These are phyloP conservation scores for Oligia strigilis DNA, from an alignment of 2,888 invertebrate species.

Conservation along the genomic window DNA sequence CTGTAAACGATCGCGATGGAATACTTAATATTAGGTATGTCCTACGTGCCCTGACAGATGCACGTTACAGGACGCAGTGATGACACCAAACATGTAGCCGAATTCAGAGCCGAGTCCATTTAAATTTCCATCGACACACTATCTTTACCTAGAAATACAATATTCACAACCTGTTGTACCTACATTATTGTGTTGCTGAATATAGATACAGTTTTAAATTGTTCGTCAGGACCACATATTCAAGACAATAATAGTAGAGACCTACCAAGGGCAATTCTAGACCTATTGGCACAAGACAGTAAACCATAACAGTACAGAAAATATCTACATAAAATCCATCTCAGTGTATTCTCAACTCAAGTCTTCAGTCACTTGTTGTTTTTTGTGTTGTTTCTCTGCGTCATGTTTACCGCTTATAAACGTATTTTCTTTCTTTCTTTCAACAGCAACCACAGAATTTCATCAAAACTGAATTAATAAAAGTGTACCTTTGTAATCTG, in stretches of 20 bases:
- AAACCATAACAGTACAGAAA: neutral
- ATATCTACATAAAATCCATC: neutral
- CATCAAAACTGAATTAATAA: constrained; percentile 36
- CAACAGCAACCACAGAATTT: constrained; percentile 8
- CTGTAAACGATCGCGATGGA: too few species aligned
- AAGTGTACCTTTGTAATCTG: constrained; percentile 34
- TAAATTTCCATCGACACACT: too few species aligned
- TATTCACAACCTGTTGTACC: neutral
- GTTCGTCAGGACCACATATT: neutral
- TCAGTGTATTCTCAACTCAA: constrained; percentile 1
- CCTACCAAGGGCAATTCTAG: neutral
- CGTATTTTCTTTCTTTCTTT: neutral
- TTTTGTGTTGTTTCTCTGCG: neutral
- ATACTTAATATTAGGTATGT: too few species aligned
- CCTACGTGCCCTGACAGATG: too few species aligned
- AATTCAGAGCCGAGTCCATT: too few species aligned
- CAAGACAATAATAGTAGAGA: neutral
- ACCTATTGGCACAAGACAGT: neutral
- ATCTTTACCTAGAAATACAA: neutral
- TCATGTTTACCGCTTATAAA: neutral
- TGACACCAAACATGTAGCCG: too few species aligned
- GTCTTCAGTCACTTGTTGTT: neutral
- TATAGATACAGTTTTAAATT: neutral
- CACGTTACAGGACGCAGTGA: too few species aligned
- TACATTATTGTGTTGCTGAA: neutral